phyloP scores from a whole-genome alignment of 2,888 invertebrate genomes.

The Hemistola chrysoprasaria region DNA sequence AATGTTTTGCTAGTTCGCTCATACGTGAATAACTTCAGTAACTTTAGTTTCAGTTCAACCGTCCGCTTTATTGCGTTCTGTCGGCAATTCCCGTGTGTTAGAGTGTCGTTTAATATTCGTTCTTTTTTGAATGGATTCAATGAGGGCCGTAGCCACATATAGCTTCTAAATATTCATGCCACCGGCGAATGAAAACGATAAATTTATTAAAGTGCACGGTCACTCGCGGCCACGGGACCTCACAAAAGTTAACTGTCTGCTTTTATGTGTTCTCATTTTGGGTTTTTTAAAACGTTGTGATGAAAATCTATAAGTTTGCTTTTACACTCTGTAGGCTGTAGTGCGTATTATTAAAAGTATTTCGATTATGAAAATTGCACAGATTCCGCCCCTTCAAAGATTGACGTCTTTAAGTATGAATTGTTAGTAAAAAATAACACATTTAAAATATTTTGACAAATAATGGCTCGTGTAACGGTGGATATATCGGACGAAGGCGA shows the following conservation, averaged over 20 bases:
- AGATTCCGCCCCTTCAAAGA: too few species aligned
- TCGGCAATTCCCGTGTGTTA: constrained; percentile 9
- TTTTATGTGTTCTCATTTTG: constrained; percentile 22
- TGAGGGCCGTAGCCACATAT: constrained; percentile 43
- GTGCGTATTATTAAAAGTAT: too few species aligned
- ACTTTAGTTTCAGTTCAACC: constrained; percentile 18
- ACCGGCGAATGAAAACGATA: constrained; percentile 30
- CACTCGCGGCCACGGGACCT: constrained; percentile 25
- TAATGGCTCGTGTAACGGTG: constrained; percentile 11
- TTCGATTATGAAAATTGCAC: too few species aligned
- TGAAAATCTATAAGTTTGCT: constrained; percentile 16
- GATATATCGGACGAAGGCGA: constrained; percentile 14
- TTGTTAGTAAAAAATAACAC: too few species aligned
- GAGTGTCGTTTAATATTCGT: constrained; percentile 33
- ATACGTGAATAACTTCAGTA: constrained; percentile 5
- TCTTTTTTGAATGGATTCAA: constrained; percentile 42
- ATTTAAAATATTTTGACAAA: too few species aligned
- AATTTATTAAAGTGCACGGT: constrained; percentile 31
- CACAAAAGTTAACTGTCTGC: constrained; percentile 45
- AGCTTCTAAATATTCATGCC: constrained; percentile 63
- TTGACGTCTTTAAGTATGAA: too few species aligned
- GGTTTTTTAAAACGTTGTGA: constrained; percentile 18
- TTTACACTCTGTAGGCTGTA: too few species aligned
- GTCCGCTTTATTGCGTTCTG: constrained; percentile 13
- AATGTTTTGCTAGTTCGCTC: constrained; percentile 12